Evolutionary conservation across 2,113 vertebrate genomes (phyloP), one percentile per base, ranked within the genome.

Genomic region (Python bivittatus): DNA sequence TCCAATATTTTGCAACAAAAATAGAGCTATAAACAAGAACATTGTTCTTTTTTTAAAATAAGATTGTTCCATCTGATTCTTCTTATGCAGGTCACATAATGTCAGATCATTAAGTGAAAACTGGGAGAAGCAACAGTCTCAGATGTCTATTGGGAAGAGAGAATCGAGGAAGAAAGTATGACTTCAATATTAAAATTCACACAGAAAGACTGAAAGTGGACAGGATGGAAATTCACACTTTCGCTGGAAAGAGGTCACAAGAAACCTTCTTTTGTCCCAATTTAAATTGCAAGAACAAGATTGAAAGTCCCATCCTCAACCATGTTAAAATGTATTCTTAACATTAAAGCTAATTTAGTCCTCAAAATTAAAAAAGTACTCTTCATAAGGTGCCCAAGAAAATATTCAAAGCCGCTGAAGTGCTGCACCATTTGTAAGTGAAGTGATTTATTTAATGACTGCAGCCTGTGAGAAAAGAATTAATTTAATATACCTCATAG

Each of bases 321-420:
- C 68, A 58, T 56, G 33, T 57, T 42, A 84, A 91, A 57, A 6
- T 83, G 52, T 44, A 54, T 56, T 33, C 42, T 54, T 84, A 38
- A 84, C 15, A 10, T 91, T 79, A 42, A 84, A 44, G 25, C 38
- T 83, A 91, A 58, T 60, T 54, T 56, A 57, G 25, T 58, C 89
- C 25, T 44, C 25, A 10, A 58, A 12, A 44, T 84, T 22, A 84
- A 84, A 90, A 22, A 44, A 86, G 84, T 56, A 52, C 17, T 68
- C 48, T 91, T 52, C 44, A 17, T 64, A 68, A 91, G 87, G 58
- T 68, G 33, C 60, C 84, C 64, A 56, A 53, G 68, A 91, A 91
- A 72, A 91, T 64, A 85, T 33, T 68, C 61, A 87, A 33, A 27
- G 60, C 84, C 20, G 8, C 52, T 87, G 2, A 42, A 91, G n/a